These are phyloP conservation scores for Hyla sarda DNA, from an alignment of 2,113 vertebrate species.

Conservation along the genomic window DNA sequence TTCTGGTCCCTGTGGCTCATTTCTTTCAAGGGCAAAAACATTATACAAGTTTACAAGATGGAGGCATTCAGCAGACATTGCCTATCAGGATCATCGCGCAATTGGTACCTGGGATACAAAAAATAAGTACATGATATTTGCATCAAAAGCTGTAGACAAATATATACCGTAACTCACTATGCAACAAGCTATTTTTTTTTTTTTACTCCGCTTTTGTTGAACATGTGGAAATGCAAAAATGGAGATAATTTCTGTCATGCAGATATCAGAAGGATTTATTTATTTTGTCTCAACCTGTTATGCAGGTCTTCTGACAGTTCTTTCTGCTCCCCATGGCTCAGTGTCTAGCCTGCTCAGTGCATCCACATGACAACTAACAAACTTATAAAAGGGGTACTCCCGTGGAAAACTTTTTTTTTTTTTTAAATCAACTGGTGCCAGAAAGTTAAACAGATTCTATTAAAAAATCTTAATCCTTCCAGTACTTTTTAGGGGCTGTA, in stretches of 20 bases:
- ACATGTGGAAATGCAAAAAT: background rate
- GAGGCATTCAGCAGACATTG: background rate
- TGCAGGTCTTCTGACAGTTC: no score
- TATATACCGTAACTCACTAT: background rate
- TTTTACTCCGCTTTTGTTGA: background rate
- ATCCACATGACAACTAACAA: no score
- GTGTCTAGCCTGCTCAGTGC: no score
- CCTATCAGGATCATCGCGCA: background rate
- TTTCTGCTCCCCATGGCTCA: no score
- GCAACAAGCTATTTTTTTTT: background rate
- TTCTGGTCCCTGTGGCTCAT: background rate
- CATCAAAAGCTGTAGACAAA: background rate
- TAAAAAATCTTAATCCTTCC: no score
- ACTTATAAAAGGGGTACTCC: no score
- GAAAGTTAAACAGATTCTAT: no score
- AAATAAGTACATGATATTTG: conserved; percentile 25
- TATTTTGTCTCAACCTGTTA: no score
- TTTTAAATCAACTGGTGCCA: no score
- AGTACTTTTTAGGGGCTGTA: no score
- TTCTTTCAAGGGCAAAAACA: background rate
- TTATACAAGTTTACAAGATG: conserved; percentile 14
- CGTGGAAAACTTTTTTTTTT: no score
- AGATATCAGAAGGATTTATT: background rate
- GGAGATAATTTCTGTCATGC: background rate
- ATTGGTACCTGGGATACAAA: background rate